phyloP scores from a whole-genome alignment of 2,113 vertebrate species.

The Coregonus clupeaformis region DNA sequence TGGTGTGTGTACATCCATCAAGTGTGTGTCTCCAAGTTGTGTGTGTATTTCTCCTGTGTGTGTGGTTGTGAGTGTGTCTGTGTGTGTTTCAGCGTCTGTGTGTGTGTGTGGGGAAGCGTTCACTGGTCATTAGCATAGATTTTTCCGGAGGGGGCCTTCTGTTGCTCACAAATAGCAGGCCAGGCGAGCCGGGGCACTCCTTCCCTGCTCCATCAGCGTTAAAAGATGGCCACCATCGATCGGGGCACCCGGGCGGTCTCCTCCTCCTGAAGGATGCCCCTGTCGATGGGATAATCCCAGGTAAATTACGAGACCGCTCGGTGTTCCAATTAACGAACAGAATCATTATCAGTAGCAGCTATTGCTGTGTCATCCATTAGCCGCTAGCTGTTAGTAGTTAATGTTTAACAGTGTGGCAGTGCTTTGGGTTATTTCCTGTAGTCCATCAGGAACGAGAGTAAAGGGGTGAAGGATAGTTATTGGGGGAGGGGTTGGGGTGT shows the following conservation, averaged over 20 bases:
- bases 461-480: background rate
- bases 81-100: constrained; percentile 6
- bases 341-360: constrained; percentile 27
- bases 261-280: constrained; percentile 20
- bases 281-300: constrained; percentile 59
- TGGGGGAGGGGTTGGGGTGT: background rate
- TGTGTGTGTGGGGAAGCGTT: constrained; percentile 30
- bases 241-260: constrained; percentile 34
- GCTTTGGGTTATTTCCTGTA: background rate
- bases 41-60: constrained; percentile 9
- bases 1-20: constrained; percentile 19
- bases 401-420: constrained; percentile 2
- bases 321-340: constrained; percentile 50
- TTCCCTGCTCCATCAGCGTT: background rate
- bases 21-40: constrained; percentile 11
- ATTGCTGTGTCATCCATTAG: background rate
- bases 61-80: constrained; percentile 30
- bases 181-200: too few species aligned
- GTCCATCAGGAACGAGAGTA: constrained; percentile 1
- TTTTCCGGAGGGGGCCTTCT: constrained; percentile 49
- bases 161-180: constrained; percentile 33
- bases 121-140: constrained; percentile 59
- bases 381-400: constrained; percentile 20
- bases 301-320: constrained; percentile 50
- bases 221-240: constrained; percentile 57